Evolutionary conservation across 1,140 invertebrate species (phyloP).

Genomic region (Anoplolepis gracilipes): DNA sequence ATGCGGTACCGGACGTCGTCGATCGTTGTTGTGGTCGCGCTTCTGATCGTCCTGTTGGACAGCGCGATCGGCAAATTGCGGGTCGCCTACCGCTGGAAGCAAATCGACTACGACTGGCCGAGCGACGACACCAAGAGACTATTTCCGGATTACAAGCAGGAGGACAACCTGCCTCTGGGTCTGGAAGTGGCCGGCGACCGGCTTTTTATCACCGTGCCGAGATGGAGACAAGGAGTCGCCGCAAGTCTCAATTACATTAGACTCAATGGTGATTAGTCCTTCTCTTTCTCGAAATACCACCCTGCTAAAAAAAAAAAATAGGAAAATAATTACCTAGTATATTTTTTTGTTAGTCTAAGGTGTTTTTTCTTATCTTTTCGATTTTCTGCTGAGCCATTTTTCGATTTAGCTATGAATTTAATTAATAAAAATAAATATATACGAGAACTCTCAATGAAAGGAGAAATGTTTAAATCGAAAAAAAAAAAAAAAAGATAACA

Average conservation of each 20-base stretch:
- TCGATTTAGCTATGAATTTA: too few relatives aligned
- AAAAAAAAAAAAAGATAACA: too few relatives aligned
- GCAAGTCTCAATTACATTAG: constrained; percentile 91
- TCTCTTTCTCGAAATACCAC: too few relatives aligned
- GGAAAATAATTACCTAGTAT: background rate
- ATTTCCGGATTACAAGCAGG: constrained; percentile 84
- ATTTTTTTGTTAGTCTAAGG: background rate
- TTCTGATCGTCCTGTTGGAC: constrained; percentile 42
- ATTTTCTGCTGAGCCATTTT: too few relatives aligned
- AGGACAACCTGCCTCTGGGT: constrained; percentile 90
- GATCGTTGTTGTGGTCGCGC: background rate
- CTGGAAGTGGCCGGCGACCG: constrained; percentile 89
- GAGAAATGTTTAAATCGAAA: background rate
- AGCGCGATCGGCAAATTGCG: constrained; percentile 88
- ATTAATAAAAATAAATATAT: too few relatives aligned
- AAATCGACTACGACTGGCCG: constrained; percentile 89
- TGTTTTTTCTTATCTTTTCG: too few relatives aligned
- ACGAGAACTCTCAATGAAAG: background rate
- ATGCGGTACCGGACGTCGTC: constrained; percentile 18
- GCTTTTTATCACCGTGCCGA: constrained; percentile 90
- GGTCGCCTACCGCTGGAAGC: constrained; percentile 90
- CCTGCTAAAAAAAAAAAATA: too few relatives aligned
- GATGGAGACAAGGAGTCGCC: constrained; percentile 91
- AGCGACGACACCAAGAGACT: constrained; percentile 81
- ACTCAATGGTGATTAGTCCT: constrained; percentile 87